Base-by-base conservation (phyloP, 2,888 invertebrate genomes). In the Parnassius glacialis region DNA sequence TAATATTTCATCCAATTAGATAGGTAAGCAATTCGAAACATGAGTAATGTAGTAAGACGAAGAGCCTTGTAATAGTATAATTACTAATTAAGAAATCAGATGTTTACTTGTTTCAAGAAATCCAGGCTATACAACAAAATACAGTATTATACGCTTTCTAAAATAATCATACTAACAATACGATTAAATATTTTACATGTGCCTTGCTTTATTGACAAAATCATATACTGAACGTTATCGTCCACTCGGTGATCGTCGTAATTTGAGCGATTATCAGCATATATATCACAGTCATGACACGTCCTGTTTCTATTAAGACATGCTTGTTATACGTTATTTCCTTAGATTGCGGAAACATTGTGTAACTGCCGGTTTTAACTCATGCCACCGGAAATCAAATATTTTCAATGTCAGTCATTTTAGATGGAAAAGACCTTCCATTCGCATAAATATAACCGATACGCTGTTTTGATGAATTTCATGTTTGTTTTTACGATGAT, bases 391-490 rank as follows among this genome's bases (percentile, higher is more conserved):
- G 63, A 63, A 63, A 59, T 63, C 55, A 59, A 63, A 63, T 52
- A 59, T 63, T 63, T 59, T 63, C 63, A 63, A 63, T 63, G 63
- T 52, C 63, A 63, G 47, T 50, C 41, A 34, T 52, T 59, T 59
- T 45, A 59, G 44, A 54, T 52, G 59, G 52, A 52, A 57, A 52
- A 51, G 52, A 59, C 63, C 63, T 59, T 63, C 63, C 56, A 59
- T 59, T 48, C 42, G 16, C 25, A 25, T 52, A 51, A 59, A 62
- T 50, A 43, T 44, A 12, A 25, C 20, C 1, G 48, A 54, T 52
- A 25, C 10, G 42, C 45, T 44, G 45, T 55, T 43, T 48, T 13
- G 2, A 13, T 16, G 9, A 48, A 13, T 13, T 48, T 48, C 16
- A 11, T 11, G 11, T 45, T 11, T 45, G 45, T 34, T 34, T 34